Evolutionary conservation across 2,888 invertebrate genomes (phyloP).

Genomic region (Falcaria lacertinaria): DNA sequence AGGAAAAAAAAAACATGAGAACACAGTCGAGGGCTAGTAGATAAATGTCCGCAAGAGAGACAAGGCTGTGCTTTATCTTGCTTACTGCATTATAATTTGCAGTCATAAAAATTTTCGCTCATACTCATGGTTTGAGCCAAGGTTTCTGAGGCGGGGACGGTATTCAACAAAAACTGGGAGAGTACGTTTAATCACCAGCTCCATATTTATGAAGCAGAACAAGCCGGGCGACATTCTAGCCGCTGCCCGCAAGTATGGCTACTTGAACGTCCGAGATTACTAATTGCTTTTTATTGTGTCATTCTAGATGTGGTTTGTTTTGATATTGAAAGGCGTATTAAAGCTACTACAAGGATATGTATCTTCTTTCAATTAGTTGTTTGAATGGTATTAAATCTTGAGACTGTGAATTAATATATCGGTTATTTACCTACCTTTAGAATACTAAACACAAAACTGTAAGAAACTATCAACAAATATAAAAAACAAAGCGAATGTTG

Average conservation of each 20-base stretch:
- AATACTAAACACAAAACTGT: too few species aligned
- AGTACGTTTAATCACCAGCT: slow-evolving; percentile 61
- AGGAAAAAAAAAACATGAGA: too few species aligned
- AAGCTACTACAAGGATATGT: too few species aligned
- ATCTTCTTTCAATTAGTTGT: too few species aligned
- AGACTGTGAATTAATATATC: too few species aligned
- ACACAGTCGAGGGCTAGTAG: too few species aligned
- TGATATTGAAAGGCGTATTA: too few species aligned
- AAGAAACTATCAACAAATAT: too few species aligned
- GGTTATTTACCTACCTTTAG: too few species aligned
- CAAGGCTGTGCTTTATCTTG: not conserved
- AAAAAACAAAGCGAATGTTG: too few species aligned
- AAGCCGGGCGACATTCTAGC: slow-evolving; percentile 65
- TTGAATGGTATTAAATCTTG: too few species aligned
- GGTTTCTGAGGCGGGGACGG: slow-evolving; percentile 23
- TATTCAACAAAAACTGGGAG: slow-evolving; percentile 48
- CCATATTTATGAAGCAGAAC: slow-evolving; percentile 70
- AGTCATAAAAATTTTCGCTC: slow-evolving; percentile 5
- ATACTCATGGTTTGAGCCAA: slow-evolving; percentile 35
- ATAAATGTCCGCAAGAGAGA: not conserved
- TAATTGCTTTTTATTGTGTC: slow-evolving; percentile 26
- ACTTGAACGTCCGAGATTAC: slow-evolving; percentile 32
- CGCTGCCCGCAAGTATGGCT: slow-evolving; percentile 25
- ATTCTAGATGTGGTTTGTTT: not conserved
- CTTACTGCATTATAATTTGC: not conserved